Evolutionary conservation across 2,888 invertebrate species (phyloP).

Genomic region (Caenorhabditis sp.): DNA sequence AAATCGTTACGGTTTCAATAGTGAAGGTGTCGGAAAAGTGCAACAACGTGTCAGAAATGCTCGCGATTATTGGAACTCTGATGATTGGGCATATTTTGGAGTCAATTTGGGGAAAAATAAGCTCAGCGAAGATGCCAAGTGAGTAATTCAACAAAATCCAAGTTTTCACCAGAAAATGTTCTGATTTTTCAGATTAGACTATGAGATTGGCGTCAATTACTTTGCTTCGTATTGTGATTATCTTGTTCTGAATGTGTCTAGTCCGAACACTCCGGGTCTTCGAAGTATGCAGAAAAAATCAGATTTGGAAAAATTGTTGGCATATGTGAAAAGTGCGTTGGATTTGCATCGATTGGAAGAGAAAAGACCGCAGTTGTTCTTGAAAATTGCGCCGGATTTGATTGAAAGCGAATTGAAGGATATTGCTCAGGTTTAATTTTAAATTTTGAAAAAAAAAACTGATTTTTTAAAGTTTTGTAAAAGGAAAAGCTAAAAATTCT

Average conservation of each 20-base stretch:
- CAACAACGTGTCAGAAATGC: conserved; percentile 52
- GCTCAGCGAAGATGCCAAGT: conserved; percentile 78
- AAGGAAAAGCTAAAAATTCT: too few relatives aligned
- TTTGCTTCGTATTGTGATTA: conserved; percentile 90
- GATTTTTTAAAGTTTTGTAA: too few relatives aligned
- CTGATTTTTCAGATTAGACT: conserved; percentile 52
- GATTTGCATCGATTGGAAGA: conserved; percentile 47
- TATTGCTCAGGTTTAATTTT: conserved; percentile 76
- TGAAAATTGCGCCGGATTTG: conserved; percentile 93
- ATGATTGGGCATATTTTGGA: conserved; percentile 76
- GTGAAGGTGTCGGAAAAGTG: conserved; percentile 81
- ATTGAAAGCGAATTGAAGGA: conserved; percentile 81
- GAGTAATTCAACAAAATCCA: not conserved
- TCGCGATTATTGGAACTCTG: conserved; percentile 26
- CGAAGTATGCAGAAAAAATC: conserved; percentile 80
- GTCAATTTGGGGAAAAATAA: conserved; percentile 97
- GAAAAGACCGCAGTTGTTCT: conserved; percentile 45
- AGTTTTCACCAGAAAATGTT: not conserved
- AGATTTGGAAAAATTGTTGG: conserved; percentile 79
- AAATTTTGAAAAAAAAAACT: too few relatives aligned
- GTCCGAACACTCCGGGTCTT: conserved; percentile 94
- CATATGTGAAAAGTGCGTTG: conserved; percentile 52
- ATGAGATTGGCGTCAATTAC: conserved; percentile 79
- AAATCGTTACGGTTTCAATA: conserved; percentile 86
- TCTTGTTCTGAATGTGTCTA: conserved; percentile 93